Conservation (phyloP, 2,888 invertebrate species). For the Philereme vetulata region DNA sequence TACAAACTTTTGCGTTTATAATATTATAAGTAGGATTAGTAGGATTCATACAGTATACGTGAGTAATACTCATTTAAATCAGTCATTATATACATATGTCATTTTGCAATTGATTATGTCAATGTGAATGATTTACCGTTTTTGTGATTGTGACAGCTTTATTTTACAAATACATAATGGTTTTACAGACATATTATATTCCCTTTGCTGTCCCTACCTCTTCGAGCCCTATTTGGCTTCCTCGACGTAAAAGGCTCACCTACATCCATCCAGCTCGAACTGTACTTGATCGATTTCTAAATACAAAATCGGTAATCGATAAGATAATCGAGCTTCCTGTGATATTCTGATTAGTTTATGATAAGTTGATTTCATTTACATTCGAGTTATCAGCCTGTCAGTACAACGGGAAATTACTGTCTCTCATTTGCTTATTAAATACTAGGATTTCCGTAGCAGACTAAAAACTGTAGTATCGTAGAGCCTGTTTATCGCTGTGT, state of each 20-base stretch:
- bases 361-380: background rate
- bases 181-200: background rate
- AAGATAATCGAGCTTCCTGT: constrained; percentile 22
- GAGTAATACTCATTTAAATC: too few relatives aligned
- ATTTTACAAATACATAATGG: too few relatives aligned
- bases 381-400: constrained; percentile 6
- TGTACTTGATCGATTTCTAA: constrained; percentile 26
- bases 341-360: constrained; percentile 7
- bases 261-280: constrained; percentile 25
- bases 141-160: too few relatives aligned
- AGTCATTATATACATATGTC: too few relatives aligned
- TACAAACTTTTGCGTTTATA: too few relatives aligned
- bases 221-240: constrained; percentile 14
- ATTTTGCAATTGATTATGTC: too few relatives aligned
- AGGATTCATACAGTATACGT: too few relatives aligned
- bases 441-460: too few relatives aligned
- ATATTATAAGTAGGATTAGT: too few relatives aligned
- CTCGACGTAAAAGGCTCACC: constrained; percentile 32
- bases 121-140: too few relatives aligned
- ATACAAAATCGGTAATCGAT: constrained; percentile 22
- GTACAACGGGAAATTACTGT: constrained; percentile 15
- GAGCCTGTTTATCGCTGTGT: too few relatives aligned
- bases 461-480: too few relatives aligned
- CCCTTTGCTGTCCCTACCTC: constrained; percentile 9
- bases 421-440: background rate